Evolutionary conservation across 2,797 vertebrate species (phyloP).

Genomic region (Muraenolepis orangiensis): DNA sequence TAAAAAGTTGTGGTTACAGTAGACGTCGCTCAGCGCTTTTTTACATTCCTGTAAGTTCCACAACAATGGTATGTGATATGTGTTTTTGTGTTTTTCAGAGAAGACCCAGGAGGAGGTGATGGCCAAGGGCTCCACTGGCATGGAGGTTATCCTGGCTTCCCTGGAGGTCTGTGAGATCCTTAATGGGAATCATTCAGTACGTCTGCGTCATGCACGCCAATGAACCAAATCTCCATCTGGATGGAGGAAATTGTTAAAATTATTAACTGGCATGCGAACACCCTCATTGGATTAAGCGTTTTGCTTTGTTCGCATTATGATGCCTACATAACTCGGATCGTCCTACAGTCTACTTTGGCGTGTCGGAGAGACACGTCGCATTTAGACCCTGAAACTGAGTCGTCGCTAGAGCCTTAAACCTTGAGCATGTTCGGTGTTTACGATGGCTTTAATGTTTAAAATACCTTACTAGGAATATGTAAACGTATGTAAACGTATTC

Average conservation of each 20-base stretch:
- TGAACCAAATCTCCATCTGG: not conserved
- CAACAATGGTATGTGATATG: not conserved
- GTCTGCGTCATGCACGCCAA: not conserved
- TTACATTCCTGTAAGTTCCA: not conserved
- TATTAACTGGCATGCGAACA: not conserved
- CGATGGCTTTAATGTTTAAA: too few relatives aligned
- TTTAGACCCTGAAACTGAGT: too few relatives aligned
- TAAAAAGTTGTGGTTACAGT: not conserved
- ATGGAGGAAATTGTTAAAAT: not conserved
- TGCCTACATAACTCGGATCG: too few relatives aligned
- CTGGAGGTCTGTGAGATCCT: slow-evolving; percentile 81
- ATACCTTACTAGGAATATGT: too few relatives aligned
- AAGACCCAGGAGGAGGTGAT: slow-evolving; percentile 95
- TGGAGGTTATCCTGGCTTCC: slow-evolving; percentile 89
- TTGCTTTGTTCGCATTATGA: not conserved
- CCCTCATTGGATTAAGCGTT: not conserved
- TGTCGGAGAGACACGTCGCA: too few relatives aligned
- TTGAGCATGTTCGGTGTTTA: too few relatives aligned
- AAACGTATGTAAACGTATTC: too few relatives aligned
- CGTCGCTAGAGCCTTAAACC: too few relatives aligned
- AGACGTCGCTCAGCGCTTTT: not conserved
- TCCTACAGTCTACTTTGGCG: too few relatives aligned
- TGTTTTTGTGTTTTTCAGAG: slow-evolving; percentile 76
- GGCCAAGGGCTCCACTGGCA: slow-evolving; percentile 90
- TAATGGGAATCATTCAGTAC: not conserved